Evolutionary conservation across 2,888 invertebrate genomes (phyloP).

Genomic region (Pediacus dermestoides): DNA sequence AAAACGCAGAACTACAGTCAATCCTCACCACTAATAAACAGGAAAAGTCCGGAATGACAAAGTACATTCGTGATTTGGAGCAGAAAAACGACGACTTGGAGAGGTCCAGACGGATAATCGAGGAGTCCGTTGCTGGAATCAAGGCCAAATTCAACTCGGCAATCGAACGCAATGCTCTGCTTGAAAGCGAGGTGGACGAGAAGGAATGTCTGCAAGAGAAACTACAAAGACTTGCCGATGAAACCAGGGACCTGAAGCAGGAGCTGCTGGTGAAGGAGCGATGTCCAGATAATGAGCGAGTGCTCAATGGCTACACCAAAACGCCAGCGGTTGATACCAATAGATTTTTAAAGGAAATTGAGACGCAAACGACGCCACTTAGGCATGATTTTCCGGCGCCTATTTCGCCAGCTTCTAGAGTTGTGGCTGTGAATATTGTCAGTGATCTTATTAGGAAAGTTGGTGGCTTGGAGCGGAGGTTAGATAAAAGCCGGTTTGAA

Average conservation of each 20-base stretch:
- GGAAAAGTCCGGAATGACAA: constrained; percentile 69
- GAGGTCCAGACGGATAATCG: constrained; percentile 88
- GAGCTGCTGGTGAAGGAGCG: constrained; percentile 69
- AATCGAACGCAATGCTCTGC: constrained; percentile 92
- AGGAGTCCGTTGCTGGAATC: constrained; percentile 89
- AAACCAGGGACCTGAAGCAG: constrained; percentile 93
- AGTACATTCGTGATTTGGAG: constrained; percentile 88
- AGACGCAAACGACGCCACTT: constrained; percentile 48
- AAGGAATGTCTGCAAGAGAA: constrained; percentile 86
- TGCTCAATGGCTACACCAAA: constrained; percentile 38
- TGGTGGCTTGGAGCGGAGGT: constrained; percentile 55
- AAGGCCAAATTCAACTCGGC: constrained; percentile 89
- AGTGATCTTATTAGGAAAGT: constrained; percentile 95
- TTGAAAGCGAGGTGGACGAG: constrained; percentile 96
- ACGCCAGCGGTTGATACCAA: constrained; percentile 43
- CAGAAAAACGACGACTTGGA: constrained; percentile 98
- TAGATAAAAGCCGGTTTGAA: constrained; percentile 35
- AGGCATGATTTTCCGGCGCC: constrained; percentile 42
- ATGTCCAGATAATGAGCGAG: constrained; percentile 53
- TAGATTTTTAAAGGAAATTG: constrained; percentile 45
- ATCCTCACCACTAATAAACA: constrained; percentile 64
- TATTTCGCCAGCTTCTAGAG: constrained; percentile 59
- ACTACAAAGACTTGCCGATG: constrained; percentile 92
- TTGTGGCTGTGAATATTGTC: constrained; percentile 93
- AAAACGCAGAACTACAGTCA: constrained; percentile 66